Conservation (phyloP, 2,888 invertebrate genomes). For the Pristionchus entomophagus region DNA sequence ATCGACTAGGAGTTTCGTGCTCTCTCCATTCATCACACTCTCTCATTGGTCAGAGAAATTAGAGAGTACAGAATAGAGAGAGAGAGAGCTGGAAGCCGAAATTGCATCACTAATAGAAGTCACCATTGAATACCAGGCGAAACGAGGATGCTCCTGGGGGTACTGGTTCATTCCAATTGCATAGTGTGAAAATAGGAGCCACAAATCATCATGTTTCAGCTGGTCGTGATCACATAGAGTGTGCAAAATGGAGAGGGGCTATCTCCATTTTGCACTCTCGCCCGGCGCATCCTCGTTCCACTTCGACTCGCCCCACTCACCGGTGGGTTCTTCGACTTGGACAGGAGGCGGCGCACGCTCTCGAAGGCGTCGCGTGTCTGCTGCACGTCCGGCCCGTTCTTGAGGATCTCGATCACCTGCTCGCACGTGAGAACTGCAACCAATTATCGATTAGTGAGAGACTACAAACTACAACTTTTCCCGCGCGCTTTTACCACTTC, state of each 20-base stretch:
- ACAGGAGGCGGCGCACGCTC: constrained; percentile 85
- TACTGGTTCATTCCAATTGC: no score
- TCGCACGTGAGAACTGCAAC: constrained; percentile 51
- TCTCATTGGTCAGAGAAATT: no score
- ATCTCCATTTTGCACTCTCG: not conserved
- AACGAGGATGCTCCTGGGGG: no score
- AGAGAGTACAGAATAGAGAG: no score
- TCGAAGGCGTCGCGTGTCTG: constrained; percentile 69
- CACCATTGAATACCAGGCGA: no score
- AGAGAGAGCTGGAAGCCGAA: no score
- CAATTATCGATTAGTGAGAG: not conserved
- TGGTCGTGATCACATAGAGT: no score
- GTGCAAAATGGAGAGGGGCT: no score
- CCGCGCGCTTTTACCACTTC: no score
- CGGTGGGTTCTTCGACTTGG: constrained; percentile 91
- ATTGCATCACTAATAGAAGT: no score
- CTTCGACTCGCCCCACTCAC: not conserved
- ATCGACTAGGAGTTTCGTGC: not conserved
- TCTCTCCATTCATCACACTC: not conserved
- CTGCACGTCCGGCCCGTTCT: constrained; percentile 61
- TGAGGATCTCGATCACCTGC: constrained; percentile 63
- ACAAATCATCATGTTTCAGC: no score
- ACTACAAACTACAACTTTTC: not conserved
- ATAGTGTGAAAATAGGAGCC: no score
- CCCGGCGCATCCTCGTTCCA: not conserved